These are phyloP conservation scores for Bilobella aurantiaca DNA, from an alignment of 1,140 invertebrate species.

Conservation along the genomic window DNA sequence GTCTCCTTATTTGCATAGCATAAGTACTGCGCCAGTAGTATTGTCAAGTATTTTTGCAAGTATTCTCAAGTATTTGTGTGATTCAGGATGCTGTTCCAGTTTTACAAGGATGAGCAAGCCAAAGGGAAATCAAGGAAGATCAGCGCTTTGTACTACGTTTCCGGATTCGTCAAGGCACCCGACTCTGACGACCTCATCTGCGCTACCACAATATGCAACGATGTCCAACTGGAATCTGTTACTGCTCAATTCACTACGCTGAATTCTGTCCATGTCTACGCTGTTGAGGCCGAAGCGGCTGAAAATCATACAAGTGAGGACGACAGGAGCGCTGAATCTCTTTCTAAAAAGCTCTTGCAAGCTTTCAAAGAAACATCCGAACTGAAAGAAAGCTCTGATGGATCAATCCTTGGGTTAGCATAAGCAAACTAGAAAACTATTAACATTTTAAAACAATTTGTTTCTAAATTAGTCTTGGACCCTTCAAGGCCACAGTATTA, in stretches of 20 bases:
- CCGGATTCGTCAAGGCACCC: constrained; percentile 10
- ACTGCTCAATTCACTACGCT: constrained; percentile 16
- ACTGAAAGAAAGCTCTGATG: too few relatives aligned
- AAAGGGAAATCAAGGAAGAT: constrained; percentile 10
- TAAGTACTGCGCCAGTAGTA: too few relatives aligned
- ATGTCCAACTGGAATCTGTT: constrained; percentile 10
- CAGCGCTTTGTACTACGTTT: constrained; percentile 23
- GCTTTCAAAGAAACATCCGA: too few relatives aligned
- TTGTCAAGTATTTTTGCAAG: constrained; percentile 1
- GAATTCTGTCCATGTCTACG: constrained; percentile 26
- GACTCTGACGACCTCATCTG: neutral
- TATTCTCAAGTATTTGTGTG: constrained; percentile 2
- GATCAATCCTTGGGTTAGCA: too few relatives aligned
- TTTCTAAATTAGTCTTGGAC: too few relatives aligned
- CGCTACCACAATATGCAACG: constrained; percentile 15
- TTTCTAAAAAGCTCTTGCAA: constrained; percentile 4
- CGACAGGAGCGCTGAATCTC: neutral
- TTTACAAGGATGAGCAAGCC: constrained; percentile 8
- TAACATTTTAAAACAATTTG: too few relatives aligned
- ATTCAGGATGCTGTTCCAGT: constrained; percentile 30
- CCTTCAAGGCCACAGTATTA: too few relatives aligned
- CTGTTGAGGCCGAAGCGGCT: neutral
- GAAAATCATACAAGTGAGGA: neutral
- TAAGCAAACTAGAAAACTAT: too few relatives aligned
- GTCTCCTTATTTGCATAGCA: too few relatives aligned